phyloP scores from a whole-genome alignment of 92 coral and sea anemone genomes.

The Siderastrea siderea region DNA sequence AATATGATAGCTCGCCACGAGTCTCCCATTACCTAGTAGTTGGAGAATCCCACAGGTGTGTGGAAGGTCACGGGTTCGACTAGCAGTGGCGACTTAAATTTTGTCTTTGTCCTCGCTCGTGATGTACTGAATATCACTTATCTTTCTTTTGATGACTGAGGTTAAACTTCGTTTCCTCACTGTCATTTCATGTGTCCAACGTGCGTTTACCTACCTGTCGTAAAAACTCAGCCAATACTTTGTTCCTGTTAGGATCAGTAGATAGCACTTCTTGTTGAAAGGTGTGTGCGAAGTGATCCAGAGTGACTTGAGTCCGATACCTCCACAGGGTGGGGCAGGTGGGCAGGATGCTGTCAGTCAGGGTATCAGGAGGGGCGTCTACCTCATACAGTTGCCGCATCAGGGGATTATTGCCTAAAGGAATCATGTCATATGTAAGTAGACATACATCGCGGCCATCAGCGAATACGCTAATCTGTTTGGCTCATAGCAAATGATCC shows the following conservation, averaged over 20 bases:
- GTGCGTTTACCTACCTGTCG: constrained; percentile 46
- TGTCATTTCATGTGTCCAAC: neutral
- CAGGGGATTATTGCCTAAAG: constrained; percentile 68
- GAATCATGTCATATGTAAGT: neutral
- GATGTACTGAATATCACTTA: no score
- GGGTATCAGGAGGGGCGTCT: constrained; percentile 53
- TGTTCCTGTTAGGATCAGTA: constrained; percentile 50
- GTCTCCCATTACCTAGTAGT: no score
- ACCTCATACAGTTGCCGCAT: constrained; percentile 82
- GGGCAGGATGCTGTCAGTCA: constrained; percentile 44
- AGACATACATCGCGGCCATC: no score
- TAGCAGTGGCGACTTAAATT: no score
- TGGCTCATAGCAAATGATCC: no score
- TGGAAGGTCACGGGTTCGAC: no score
- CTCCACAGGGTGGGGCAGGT: constrained; percentile 87
- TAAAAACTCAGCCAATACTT: constrained; percentile 67
- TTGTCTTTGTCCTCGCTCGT: no score
- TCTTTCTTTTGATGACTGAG: no score
- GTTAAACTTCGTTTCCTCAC: no score
- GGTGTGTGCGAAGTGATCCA: constrained; percentile 82
- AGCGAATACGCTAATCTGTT: no score
- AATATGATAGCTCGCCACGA: no score
- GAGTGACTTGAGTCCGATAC: constrained; percentile 82
- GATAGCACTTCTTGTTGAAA: constrained; percentile 77
- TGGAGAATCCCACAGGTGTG: no score